These are phyloP conservation scores for Babyrousa celebensis DNA, from an alignment of 2,797 vertebrate genomes.

Conservation along the genomic window DNA sequence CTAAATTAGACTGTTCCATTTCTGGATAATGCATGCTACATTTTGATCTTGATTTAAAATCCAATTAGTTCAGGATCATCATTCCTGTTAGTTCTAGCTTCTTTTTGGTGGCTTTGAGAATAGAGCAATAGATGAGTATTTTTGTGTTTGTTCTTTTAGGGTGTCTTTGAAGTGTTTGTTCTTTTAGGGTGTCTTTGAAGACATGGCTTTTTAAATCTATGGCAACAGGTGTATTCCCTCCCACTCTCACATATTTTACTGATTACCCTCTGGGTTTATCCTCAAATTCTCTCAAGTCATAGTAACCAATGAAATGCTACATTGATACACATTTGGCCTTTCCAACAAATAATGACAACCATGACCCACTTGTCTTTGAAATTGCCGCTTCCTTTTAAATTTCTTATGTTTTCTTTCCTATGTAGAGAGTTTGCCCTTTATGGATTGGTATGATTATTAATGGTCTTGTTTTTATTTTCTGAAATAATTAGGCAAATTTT, in stretches of 20 bases:
- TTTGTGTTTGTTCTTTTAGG: conserved; percentile 76
- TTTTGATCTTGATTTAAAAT: conserved; percentile 86
- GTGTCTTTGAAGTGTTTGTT: conserved; percentile 84
- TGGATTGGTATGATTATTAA: background rate
- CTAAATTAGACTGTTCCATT: conserved; percentile 82
- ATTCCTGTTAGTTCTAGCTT: conserved; percentile 82
- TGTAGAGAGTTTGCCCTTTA: background rate
- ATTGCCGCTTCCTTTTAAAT: background rate
- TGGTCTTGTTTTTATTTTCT: conserved; percentile 7
- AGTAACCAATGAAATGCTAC: conserved; percentile 38
- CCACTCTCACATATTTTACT: conserved; percentile 81
- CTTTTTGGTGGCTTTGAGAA: conserved; percentile 77
- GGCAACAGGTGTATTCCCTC: conserved; percentile 83
- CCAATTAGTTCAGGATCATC: conserved; percentile 88
- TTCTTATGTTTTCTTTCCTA: conserved; percentile 28
- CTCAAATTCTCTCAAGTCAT: conserved; percentile 54
- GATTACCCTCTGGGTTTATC: conserved; percentile 77
- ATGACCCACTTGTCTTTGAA: conserved; percentile 56
- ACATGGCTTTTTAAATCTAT: conserved; percentile 61
- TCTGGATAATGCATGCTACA: conserved; percentile 81
- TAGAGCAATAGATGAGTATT: conserved; percentile 62
- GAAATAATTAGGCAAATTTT: background rate
- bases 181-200: conserved; percentile 84
- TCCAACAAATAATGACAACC: conserved; percentile 71
- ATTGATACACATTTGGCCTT: conserved; percentile 54